phyloP scores from a whole-genome alignment of 2,888 invertebrate species.

The Furcula furcula region DNA sequence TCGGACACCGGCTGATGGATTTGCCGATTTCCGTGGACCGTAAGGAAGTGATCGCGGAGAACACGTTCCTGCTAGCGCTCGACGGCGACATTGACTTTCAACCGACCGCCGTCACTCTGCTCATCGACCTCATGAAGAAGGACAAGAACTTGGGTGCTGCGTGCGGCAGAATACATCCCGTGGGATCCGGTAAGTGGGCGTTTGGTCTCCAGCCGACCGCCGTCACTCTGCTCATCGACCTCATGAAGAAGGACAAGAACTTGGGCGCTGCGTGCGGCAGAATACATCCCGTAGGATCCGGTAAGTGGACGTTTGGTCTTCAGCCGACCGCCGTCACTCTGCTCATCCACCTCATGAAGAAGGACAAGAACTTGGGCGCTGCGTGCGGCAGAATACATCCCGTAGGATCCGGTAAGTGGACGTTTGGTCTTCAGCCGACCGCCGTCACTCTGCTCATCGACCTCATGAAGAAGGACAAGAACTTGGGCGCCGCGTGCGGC shows the following conservation, averaged over 20 bases:
- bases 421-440: conserved; percentile 91
- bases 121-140: conserved; percentile 93
- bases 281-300: conserved; percentile 92
- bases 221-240: conserved; percentile 88
- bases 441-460: conserved; percentile 91
- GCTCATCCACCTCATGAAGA: conserved; percentile 93
- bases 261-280: conserved; percentile 94
- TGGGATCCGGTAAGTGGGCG: conserved; percentile 85
- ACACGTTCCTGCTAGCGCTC: conserved; percentile 91
- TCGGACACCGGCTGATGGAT: conserved; percentile 90
- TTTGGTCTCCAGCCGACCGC: conserved; percentile 92
- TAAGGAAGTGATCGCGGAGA: conserved; percentile 87
- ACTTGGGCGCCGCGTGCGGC: conserved; percentile 93
- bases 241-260: conserved; percentile 92
- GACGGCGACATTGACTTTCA: conserved; percentile 96
- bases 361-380: conserved; percentile 89
- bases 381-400: conserved; percentile 96
- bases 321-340: conserved; percentile 89
- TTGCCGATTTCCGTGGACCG: conserved; percentile 80
- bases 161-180: conserved; percentile 94
- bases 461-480: conserved; percentile 91
- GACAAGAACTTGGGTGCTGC: conserved; percentile 91
- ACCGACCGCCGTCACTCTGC: conserved; percentile 88
- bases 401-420: conserved; percentile 85
- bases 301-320: conserved; percentile 89